Percentiles rank a stretch among this genome's conserved stretches.
These are phyloP conservation scores for Cotesia chilonis DNA, from an alignment of 1,140 invertebrate genomes.

Conservation along the genomic window DNA sequence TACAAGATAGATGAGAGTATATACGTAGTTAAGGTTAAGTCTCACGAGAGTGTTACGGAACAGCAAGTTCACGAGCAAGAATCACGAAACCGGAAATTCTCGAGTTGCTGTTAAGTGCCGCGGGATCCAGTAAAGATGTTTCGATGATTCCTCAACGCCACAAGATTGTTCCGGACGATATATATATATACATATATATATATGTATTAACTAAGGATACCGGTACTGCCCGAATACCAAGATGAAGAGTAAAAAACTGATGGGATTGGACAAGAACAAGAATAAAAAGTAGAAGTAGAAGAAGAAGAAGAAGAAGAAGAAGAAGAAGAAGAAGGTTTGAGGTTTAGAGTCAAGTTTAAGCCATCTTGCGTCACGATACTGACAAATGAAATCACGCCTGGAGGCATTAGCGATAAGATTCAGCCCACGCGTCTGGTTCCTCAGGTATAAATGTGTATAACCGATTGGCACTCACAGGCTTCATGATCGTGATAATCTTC, in stretches of 20 bases:
- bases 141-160: conserved; percentile 2
- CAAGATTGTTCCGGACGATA: neutral
- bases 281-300: no score
- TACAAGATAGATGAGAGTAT: neutral
- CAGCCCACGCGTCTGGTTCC: neutral
- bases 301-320: no score
- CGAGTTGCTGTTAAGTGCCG: conserved; percentile 25
- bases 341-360: neutral
- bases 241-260: no score
- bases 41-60: conserved; percentile 19
- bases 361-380: conserved; percentile 8
- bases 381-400: neutral
- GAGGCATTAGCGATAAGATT: neutral
- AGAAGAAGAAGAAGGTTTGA: neutral
- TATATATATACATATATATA: neutral
- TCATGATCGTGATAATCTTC: no score
- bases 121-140: neutral
- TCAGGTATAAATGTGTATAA: conserved; percentile 4
- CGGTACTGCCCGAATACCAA: no score
- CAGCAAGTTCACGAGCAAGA: conserved; percentile 23
- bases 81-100: conserved; percentile 30
- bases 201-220: conserved; percentile 1
- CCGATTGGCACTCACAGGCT: neutral
- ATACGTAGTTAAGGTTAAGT: neutral
- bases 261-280: no score